Percentiles rank a stretch among this genome's conserved stretches.
These are phyloP conservation scores for Sebastes kiyomatsui DNA, from an alignment of 2,797 vertebrate genomes.

Conservation along the genomic window DNA sequence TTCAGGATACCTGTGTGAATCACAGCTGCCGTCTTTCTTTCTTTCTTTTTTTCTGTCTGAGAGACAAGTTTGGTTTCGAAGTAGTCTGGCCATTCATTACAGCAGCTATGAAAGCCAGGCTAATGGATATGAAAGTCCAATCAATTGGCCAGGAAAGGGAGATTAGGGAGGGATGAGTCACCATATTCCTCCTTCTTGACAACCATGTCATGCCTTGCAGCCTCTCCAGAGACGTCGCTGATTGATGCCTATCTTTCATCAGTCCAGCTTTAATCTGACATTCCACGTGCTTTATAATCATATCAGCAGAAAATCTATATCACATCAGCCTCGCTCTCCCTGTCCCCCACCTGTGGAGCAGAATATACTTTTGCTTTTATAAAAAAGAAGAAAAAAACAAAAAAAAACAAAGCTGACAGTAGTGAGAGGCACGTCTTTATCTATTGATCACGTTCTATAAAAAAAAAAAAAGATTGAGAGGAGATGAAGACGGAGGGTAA, in stretches of 20 bases:
- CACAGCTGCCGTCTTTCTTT: conserved; percentile 4
- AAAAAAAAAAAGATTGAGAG: conserved; percentile 11
- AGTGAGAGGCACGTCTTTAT: conserved; percentile 41
- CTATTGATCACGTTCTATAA: conserved; percentile 51
- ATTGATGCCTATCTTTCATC: conserved; percentile 77
- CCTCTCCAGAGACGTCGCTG: conserved; percentile 58
- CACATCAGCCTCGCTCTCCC: conserved; percentile 6
- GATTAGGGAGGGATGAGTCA: conserved; percentile 74
- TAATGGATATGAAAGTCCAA: conserved; percentile 82
- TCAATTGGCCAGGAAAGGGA: conserved; percentile 75
- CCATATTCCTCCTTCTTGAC: conserved; percentile 72
- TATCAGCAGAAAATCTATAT: conserved; percentile 62
- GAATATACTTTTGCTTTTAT: conserved; percentile 20
- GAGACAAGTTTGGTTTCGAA: conserved; percentile 54
- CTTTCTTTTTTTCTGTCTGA: conserved; percentile 27
- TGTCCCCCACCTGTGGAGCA: conserved; percentile 49
- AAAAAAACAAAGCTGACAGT: conserved; percentile 27
- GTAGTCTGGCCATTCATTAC: conserved; percentile 58
- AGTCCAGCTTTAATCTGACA: conserved; percentile 72
- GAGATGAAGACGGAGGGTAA: conserved; percentile 45
- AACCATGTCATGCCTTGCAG: conserved; percentile 70
- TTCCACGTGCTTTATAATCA: conserved; percentile 55
- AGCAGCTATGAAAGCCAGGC: conserved; percentile 70
- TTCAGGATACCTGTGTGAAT: conserved; percentile 12
- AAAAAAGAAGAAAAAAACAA: not conserved